Conservation (phyloP, 2,113 vertebrate species). For the Cettia cetti region DNA sequence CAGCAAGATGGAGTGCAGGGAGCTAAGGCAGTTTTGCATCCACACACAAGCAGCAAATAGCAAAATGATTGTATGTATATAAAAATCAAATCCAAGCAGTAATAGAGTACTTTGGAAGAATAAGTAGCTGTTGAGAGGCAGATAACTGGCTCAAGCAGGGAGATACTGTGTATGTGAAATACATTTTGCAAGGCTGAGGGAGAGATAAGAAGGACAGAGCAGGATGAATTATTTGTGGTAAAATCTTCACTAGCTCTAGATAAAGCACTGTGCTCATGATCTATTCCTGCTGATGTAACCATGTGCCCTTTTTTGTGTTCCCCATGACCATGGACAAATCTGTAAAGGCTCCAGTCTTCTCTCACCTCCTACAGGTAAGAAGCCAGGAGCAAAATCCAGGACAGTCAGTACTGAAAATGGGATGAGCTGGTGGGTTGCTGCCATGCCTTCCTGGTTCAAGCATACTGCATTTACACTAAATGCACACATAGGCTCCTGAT, state of each 20-base stretch:
- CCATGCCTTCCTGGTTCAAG: neutral
- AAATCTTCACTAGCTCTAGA: neutral
- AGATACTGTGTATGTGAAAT: neutral
- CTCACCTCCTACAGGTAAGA: neutral
- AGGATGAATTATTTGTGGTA: conserved; percentile 2
- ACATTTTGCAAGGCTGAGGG: neutral
- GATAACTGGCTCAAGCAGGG: conserved; percentile 30
- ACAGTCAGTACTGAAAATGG: neutral
- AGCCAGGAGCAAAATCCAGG: neutral
- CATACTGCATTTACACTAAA: neutral
- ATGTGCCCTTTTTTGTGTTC: neutral
- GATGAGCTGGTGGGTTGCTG: neutral
- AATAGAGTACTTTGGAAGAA: conserved; percentile 14
- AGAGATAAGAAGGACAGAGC: neutral
- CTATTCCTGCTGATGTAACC: neutral
- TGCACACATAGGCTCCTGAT: neutral
- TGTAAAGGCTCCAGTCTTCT: neutral
- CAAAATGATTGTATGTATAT: neutral
- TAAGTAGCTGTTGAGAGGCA: conserved; percentile 23
- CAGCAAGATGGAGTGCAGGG: neutral
- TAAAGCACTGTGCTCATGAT: neutral
- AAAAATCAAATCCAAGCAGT: conserved; percentile 40
- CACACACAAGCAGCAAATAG: neutral
- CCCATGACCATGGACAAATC: neutral
- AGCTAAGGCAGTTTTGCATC: neutral